phyloP scores from a whole-genome alignment of 2,113 vertebrate species.

The Toxotes chatareus region DNA sequence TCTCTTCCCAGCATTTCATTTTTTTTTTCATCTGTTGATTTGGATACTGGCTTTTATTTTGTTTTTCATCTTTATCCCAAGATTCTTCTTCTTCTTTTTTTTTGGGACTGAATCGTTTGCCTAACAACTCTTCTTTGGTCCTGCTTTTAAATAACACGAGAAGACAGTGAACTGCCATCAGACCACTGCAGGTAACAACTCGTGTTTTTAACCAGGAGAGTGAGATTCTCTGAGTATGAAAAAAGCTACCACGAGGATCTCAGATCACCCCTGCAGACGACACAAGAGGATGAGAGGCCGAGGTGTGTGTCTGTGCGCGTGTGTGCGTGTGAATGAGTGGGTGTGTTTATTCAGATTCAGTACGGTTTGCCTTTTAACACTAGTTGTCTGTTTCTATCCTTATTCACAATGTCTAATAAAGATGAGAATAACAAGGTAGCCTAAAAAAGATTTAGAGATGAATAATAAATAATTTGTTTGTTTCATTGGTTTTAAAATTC shows the following conservation, averaged over 20 bases:
- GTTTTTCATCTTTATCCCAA: conserved; percentile 79
- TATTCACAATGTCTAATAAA: conserved; percentile 94
- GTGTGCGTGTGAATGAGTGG: conserved; percentile 37
- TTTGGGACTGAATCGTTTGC: conserved; percentile 82
- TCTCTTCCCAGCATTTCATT: conserved; percentile 73
- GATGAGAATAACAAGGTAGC: conserved; percentile 93
- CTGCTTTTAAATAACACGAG: conserved; percentile 80
- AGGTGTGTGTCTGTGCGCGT: conserved; percentile 33
- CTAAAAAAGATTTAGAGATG: conserved; percentile 85
- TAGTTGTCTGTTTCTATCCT: conserved; percentile 95
- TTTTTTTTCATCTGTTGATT: conserved; percentile 51
- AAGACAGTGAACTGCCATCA: conserved; percentile 60
- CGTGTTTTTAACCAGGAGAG: conserved; percentile 65
- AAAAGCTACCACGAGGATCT: conserved; percentile 45
- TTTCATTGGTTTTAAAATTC: conserved; percentile 87
- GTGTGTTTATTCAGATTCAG: conserved; percentile 85
- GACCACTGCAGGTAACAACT: conserved; percentile 81
- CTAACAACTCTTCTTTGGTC: conserved; percentile 91
- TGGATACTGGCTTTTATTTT: conserved; percentile 81
- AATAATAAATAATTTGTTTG: conserved; percentile 85
- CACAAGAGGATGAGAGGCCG: conserved; percentile 68
- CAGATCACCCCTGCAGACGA: conserved; percentile 84
- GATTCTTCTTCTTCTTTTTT: conserved; percentile 43
- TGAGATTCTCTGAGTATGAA: conserved; percentile 74
- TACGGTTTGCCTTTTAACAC: conserved; percentile 98